Percentiles rank a stretch among this genome's conserved stretches.
These are phyloP conservation scores for Trachemys scripta DNA, from an alignment of 2,113 vertebrate species.

Conservation along the genomic window DNA sequence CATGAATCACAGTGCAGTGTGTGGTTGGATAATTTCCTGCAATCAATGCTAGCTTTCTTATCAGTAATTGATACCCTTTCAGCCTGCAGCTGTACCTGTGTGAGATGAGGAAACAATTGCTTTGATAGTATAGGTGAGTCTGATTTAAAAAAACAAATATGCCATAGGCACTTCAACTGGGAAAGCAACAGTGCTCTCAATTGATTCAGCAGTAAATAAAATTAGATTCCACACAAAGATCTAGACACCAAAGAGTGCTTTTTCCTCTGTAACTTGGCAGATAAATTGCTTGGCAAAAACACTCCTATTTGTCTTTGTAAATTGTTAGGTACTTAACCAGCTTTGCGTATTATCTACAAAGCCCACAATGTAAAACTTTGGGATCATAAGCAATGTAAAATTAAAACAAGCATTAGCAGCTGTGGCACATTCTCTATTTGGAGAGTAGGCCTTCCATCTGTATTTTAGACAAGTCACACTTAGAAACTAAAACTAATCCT, in stretches of 20 bases:
- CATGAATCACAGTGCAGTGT: slow-evolving; percentile 57
- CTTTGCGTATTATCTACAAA: not conserved
- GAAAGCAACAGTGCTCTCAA: not conserved
- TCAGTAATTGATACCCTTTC: not conserved
- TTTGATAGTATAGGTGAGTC: slow-evolving; percentile 17
- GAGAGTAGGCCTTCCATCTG: not conserved
- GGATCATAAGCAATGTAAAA: not conserved
- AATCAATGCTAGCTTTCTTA: slow-evolving; percentile 47
- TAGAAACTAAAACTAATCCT: not conserved
- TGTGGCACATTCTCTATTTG: not conserved
- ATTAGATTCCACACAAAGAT: not conserved
- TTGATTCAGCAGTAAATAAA: not conserved
- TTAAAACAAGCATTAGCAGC: not conserved
- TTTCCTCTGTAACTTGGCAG: not conserved
- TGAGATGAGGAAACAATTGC: slow-evolving; percentile 32
- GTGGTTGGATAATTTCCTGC: slow-evolving; percentile 41
- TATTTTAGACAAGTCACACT: not conserved
- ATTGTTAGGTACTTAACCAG: not conserved
- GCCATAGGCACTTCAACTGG: not conserved
- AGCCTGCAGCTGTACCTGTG: slow-evolving; percentile 68
- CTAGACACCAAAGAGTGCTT: not conserved
- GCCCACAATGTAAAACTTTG: not conserved
- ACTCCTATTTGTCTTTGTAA: not conserved
- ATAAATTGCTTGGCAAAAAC: not conserved
- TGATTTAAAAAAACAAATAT: not conserved